Conservation (phyloP, 2,888 invertebrate genomes). For the Diarsia dahlii region DNA sequence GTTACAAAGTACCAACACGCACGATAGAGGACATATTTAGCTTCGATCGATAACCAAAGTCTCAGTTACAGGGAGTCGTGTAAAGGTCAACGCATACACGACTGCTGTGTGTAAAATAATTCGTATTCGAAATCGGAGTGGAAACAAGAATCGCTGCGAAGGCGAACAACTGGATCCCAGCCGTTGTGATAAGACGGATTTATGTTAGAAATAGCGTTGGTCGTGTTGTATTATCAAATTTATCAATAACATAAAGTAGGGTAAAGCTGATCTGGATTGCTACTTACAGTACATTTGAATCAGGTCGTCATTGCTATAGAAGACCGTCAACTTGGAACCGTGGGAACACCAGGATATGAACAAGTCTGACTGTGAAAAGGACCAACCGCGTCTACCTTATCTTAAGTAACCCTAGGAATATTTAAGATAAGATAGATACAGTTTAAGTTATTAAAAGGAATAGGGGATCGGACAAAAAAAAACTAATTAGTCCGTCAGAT, state of each 20-base stretch:
- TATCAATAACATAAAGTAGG: conserved; percentile 76
- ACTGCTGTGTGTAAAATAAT: conserved; percentile 80
- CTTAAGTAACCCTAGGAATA: background rate
- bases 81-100: conserved; percentile 79
- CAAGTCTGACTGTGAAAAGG: background rate
- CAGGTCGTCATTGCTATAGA: conserved; percentile 23
- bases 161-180: conserved; percentile 72
- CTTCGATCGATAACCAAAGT: conserved; percentile 67
- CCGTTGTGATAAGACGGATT: conserved; percentile 73
- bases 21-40: conserved; percentile 61
- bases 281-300: conserved; percentile 22
- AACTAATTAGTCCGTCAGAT: too few relatives aligned
- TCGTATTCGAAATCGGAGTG: conserved; percentile 72
- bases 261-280: conserved; percentile 66
- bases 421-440: conserved; percentile 15
- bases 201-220: conserved; percentile 70
- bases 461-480: too few relatives aligned
- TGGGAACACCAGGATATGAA: conserved; percentile 21
- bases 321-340: conserved; percentile 6
- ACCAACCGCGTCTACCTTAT: conserved; percentile 10
- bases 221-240: conserved; percentile 77
- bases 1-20: conserved; percentile 42
- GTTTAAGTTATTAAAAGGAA: background rate
- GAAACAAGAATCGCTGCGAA: conserved; percentile 59
- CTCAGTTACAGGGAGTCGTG: conserved; percentile 77